Conservation (phyloP, 64 coral and sea anemone genomes). For the Pocillopora damicornis region DNA sequence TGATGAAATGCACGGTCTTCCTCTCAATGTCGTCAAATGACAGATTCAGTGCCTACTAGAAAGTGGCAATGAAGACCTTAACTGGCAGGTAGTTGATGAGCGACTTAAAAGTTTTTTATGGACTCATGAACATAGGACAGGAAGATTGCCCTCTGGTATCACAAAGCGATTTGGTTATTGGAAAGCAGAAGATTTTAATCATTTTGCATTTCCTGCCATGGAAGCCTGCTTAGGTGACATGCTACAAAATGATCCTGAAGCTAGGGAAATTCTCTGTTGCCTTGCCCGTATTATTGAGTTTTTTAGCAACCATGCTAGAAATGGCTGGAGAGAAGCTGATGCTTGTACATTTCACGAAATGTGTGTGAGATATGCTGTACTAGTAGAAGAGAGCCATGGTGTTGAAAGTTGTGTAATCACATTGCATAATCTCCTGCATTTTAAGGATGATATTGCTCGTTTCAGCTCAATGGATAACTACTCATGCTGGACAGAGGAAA, state of each 20-base stretch:
- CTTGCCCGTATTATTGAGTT: conserved; percentile 54
- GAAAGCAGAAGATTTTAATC: conserved; percentile 57
- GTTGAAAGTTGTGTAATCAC: conserved; percentile 50
- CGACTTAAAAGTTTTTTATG: conserved; percentile 49
- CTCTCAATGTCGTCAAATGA: conserved; percentile 56
- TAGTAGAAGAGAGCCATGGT: conserved; percentile 56
- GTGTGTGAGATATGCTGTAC: conserved; percentile 50
- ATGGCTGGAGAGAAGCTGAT: conserved; percentile 46
- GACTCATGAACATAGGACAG: conserved; percentile 57
- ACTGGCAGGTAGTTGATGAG: conserved; percentile 60
- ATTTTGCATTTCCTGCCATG: conserved; percentile 59
- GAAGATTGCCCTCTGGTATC: conserved; percentile 39
- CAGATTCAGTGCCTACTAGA: conserved; percentile 13
- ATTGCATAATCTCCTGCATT: conserved; percentile 55
- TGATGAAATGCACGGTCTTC: conserved; percentile 69
- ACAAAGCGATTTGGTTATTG: conserved; percentile 51
- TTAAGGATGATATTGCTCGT: conserved; percentile 44
- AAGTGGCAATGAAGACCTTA: conserved; percentile 29
- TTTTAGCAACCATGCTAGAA: conserved; percentile 55
- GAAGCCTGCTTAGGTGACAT: conserved; percentile 50
- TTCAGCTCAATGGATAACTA: conserved; percentile 61
- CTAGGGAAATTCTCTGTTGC: conserved; percentile 40
- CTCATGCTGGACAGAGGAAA: conserved; percentile 54
- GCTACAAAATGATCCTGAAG: conserved; percentile 34
- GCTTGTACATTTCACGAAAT: conserved; percentile 48